Percentiles rank a stretch among this genome's conserved stretches.
Evolutionary conservation across 1,140 invertebrate species (phyloP).

Genomic region (Asbolus verrucosus): DNA sequence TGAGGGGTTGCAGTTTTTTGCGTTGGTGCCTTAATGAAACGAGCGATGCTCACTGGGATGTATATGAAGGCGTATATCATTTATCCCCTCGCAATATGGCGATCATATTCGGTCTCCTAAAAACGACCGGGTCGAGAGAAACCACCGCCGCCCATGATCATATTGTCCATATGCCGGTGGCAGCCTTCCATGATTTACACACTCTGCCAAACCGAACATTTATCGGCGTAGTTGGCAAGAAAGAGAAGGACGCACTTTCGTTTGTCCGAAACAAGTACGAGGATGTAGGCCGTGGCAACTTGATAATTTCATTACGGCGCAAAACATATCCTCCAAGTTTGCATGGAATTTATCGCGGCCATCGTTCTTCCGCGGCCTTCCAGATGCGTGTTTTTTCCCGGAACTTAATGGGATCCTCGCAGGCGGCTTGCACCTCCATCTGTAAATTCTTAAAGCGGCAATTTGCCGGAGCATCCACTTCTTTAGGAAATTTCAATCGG

Average conservation of each 20-base stretch:
- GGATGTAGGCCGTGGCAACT: constrained; percentile 14
- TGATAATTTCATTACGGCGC: constrained; percentile 31
- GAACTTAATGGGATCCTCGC: constrained; percentile 8
- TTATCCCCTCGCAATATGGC: constrained; percentile 38
- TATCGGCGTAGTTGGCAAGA: constrained; percentile 17
- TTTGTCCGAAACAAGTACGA: constrained; percentile 16
- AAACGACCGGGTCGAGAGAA: constrained; percentile 26
- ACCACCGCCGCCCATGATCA: constrained; percentile 33
- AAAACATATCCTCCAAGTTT: constrained; percentile 17
- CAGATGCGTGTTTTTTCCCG: constrained; percentile 5
- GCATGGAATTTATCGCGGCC: constrained; percentile 18
- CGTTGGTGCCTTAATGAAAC: constrained; percentile 33
- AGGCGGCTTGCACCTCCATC: constrained; percentile 15
- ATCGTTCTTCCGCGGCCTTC: constrained; percentile 18
- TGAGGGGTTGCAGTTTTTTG: constrained; percentile 27
- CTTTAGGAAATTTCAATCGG: constrained; percentile 32
- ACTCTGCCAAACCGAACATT: constrained; percentile 25
- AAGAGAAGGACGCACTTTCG: constrained; percentile 16
- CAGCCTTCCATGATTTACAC: constrained; percentile 33
- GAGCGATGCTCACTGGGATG: constrained; percentile 33
- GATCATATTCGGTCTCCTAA: constrained; percentile 38
- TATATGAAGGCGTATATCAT: constrained; percentile 36
- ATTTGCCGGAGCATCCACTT: constrained; percentile 22
- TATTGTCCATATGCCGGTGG: constrained; percentile 35
- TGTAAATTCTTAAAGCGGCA: constrained; percentile 30